Base-by-base conservation (phyloP, 2,113 vertebrate genomes). In the Tragelaphus buxtoni region DNA sequence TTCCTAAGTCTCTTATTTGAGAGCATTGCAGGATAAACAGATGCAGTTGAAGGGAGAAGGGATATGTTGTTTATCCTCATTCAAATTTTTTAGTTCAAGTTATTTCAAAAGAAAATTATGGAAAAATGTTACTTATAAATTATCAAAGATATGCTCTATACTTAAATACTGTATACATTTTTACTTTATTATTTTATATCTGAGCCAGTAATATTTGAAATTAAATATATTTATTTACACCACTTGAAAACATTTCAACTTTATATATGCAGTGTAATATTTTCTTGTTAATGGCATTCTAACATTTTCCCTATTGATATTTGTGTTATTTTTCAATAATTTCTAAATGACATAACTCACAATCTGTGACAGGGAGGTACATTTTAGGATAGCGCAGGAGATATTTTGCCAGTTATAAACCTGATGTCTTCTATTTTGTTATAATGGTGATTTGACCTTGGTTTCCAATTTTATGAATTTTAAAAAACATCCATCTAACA, bases 401-500 rank as follows among this genome's bases (percentile, higher is more conserved):
- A 12, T 58, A 79, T 80, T 91, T 95, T 45, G 3, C 22, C 47
- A 63, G 4, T 88, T 96, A 89, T 10, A 89, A 94, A 90, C 45
- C 24, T 61, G 82, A 85, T 89, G 65, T 58, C 35, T 87, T 94
- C 72, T 51, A 69, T 94, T 89, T 86, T 82, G 20, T 85, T 80
- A 77, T 18, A 93, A 81, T 90, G 24, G 24, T 81, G 93, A 90
- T 87, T 97, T 61, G 20, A 97, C 2, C 5, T 51, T 26, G 5
- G 10, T 91, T 96, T 95, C 18, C 30, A 72, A 77, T 90, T 56
- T 97, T 60, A 53, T 69, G 28, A 20, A 39, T 94, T 90, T 96
- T 92, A 95, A 18, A 96, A 96, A 92, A 56, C 24, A 96, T 88
- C 28, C 26, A 61, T 22, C 22, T 91, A 87, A 79, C 55, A 93